Percentiles rank a stretch among this genome's conserved stretches.
phyloP scores from a whole-genome alignment of 2,888 invertebrate genomes.

The Invenusta paracnida region DNA sequence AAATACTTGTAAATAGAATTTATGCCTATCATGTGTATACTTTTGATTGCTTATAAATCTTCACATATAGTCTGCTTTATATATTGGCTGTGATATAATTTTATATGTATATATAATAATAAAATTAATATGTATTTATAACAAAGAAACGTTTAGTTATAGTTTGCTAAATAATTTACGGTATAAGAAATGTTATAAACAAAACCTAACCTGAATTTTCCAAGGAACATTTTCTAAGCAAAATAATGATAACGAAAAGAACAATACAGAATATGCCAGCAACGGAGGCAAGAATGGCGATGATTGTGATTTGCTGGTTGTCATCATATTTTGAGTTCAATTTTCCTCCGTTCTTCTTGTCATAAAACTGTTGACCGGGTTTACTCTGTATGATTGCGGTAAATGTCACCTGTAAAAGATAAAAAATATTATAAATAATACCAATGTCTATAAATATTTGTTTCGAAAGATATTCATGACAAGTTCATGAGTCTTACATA shows the following conservation, averaged over 20 bases:
- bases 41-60: background rate
- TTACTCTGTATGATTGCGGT: background rate
- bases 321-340: background rate
- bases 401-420: background rate
- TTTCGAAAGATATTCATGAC: too few relatives aligned
- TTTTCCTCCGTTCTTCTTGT: background rate
- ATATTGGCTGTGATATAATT: background rate
- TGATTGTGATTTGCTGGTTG: background rate
- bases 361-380: background rate
- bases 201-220: background rate
- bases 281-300: background rate
- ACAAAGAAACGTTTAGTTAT: too few relatives aligned
- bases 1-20: background rate
- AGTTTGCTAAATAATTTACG: too few relatives aligned
- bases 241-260: background rate
- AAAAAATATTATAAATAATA: background rate
- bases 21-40: background rate
- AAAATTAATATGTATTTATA: background rate
- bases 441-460: too few relatives aligned
- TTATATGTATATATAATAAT: background rate
- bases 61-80: too few relatives aligned
- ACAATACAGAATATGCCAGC: conserved; percentile 2
- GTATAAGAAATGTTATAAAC: background rate
- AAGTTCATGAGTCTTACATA: too few relatives aligned
- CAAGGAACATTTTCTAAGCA: background rate